Base-by-base conservation (phyloP, 1,140 invertebrate genomes). In the Pygmarrhopalites habei region DNA sequence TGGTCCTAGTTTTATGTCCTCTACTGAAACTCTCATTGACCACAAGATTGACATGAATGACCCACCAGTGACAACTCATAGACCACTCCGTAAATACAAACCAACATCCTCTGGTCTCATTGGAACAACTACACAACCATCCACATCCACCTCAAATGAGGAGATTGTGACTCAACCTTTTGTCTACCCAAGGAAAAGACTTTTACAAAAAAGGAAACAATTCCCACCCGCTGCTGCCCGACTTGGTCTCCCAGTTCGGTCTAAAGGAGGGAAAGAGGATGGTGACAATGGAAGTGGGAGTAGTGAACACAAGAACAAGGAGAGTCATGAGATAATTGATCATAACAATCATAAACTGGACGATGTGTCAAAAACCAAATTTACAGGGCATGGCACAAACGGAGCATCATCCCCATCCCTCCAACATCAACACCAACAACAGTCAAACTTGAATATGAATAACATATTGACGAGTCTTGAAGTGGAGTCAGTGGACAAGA, bases 391-490 rank as follows among this genome's bases (percentile, higher is more conserved):
- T 23, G 23, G 7, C 46, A 19, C 12, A 49, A 23, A 19, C 7
- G 46, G n/a, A n/a, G n/a, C n/a, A 49, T 7, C 12, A 21, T 49
- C 7, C 10, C 19, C 46, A 49, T 21, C 7, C 7, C 19, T 10
- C 12, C 19, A 21, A 21, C 7, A 49, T 10, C 46, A 7, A 49
- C 46, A 49, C 10, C 46, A 49, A 19, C 46, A 7, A 49, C 7
- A 49, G 12, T 21, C 10, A 49, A 49, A 49, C 46, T 23, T 15
- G 7, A 12, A 21, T 23, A 12, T 5, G 12, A 41, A 41, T 19
- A 49, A 49, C n/a, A n/a, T n/a, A n/a, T n/a, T 49, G 12, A 49
- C 46, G 46, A 19, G 46, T 21, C 46, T 49, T n/a, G n/a, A n/a
- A n/a, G n/a, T n/a, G n/a, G n/a, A n/a, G n/a, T n/a, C n/a, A n/a